phyloP scores from a whole-genome alignment of 2,113 vertebrate species.

The Bubo scandiacus region DNA sequence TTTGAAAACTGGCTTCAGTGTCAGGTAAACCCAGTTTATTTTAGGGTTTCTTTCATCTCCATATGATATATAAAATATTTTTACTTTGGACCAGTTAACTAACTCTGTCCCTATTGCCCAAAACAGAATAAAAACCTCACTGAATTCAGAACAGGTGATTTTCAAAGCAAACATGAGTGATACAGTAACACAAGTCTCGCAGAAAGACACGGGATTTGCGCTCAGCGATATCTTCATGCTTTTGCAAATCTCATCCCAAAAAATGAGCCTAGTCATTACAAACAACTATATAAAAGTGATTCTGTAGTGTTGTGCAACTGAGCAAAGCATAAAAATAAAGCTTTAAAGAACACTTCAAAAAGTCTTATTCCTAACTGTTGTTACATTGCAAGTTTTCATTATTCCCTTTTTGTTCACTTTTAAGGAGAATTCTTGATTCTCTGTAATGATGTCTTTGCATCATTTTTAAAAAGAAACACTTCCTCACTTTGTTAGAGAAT shows the following conservation, averaged over 20 bases:
- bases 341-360: neutral
- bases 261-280: neutral
- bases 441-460: neutral
- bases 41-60: neutral
- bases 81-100: neutral
- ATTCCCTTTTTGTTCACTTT: neutral
- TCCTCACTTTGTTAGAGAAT: neutral
- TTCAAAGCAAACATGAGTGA: neutral
- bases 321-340: neutral
- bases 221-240: neutral
- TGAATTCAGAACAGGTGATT: neutral
- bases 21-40: neutral
- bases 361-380: neutral
- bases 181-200: neutral
- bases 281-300: neutral
- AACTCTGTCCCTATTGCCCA: neutral
- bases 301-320: neutral
- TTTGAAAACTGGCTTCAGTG: neutral
- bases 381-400: neutral
- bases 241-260: neutral
- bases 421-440: neutral
- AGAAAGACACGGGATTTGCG: neutral
- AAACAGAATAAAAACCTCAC: neutral
- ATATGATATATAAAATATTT: neutral
- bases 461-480: neutral